Evolutionary conservation across 2,113 vertebrate species (phyloP).

Genomic region (Centropristis striata): DNA sequence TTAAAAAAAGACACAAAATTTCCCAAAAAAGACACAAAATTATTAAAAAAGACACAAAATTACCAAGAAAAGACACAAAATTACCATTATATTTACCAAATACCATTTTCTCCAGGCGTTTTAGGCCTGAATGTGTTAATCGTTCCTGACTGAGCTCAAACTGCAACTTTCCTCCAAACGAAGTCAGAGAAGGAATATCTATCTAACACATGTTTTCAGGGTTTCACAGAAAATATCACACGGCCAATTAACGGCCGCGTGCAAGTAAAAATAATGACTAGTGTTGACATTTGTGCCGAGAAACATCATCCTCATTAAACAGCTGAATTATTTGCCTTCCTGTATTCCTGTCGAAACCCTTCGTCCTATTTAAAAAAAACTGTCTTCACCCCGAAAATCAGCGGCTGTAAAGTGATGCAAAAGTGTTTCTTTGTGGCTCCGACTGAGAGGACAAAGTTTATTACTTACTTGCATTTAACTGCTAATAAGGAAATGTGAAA

Average conservation of each 20-base stretch:
- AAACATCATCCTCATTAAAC: conserved; percentile 24
- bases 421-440: neutral
- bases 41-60: too few relatives aligned
- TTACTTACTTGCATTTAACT: neutral
- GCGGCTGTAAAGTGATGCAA: neutral
- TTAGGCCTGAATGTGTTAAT: too few relatives aligned
- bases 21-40: too few relatives aligned
- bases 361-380: conserved; percentile 7
- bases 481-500: neutral
- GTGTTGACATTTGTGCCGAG: conserved; percentile 57
- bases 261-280: conserved; percentile 46
- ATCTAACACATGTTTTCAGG: conserved; percentile 26
- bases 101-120: too few relatives aligned
- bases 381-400: neutral
- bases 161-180: conserved; percentile 46
- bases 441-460: neutral
- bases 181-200: conserved; percentile 36
- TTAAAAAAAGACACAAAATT: too few relatives aligned
- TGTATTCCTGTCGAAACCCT: conserved; percentile 3
- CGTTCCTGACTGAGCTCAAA: conserved; percentile 36
- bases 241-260: conserved; percentile 58
- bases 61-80: too few relatives aligned
- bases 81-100: too few relatives aligned
- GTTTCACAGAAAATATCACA: conserved; percentile 58
- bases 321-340: conserved; percentile 15